Percentiles rank a stretch among this genome's conserved stretches.
Evolutionary conservation across 2,888 invertebrate genomes (phyloP).

Genomic region (Xestobium rufovillosum): DNA sequence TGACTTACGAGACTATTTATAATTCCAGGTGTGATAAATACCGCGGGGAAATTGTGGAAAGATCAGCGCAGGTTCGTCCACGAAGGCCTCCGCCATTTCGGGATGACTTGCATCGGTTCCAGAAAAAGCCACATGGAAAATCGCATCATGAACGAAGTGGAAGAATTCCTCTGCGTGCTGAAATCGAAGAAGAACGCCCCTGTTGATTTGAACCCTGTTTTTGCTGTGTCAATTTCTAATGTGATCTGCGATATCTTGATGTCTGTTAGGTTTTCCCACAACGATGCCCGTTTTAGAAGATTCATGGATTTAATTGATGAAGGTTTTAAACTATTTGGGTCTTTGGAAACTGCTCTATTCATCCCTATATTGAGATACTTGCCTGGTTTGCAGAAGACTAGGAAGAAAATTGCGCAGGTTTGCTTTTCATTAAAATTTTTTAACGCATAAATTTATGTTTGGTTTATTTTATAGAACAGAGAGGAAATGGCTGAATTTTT

Average conservation of each 20-base stretch:
- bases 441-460: conserved; percentile 10
- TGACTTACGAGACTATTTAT: conserved; percentile 8
- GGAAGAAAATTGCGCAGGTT: conserved; percentile 49
- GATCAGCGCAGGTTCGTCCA: conserved; percentile 82
- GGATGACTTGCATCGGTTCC: conserved; percentile 78
- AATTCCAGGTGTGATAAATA: conserved; percentile 76
- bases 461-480: conserved; percentile 52
- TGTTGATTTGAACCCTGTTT: conserved; percentile 64
- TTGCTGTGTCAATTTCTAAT: conserved; percentile 79
- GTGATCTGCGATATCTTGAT: conserved; percentile 87
- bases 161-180: conserved; percentile 61
- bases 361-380: conserved; percentile 67
- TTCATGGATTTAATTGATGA: conserved; percentile 85
- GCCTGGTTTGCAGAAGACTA: conserved; percentile 47
- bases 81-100: conserved; percentile 75
- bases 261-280: conserved; percentile 76
- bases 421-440: no score
- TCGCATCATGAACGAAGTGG: conserved; percentile 76
- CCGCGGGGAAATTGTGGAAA: conserved; percentile 84
- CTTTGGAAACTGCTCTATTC: conserved; percentile 75
- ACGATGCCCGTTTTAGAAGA: conserved; percentile 67
- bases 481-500: conserved; percentile 80
- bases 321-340: conserved; percentile 81
- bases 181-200: conserved; percentile 58
- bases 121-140: conserved; percentile 77